phyloP scores from a whole-genome alignment of 2,797 vertebrate species.

The Hozukius guyotensis region DNA sequence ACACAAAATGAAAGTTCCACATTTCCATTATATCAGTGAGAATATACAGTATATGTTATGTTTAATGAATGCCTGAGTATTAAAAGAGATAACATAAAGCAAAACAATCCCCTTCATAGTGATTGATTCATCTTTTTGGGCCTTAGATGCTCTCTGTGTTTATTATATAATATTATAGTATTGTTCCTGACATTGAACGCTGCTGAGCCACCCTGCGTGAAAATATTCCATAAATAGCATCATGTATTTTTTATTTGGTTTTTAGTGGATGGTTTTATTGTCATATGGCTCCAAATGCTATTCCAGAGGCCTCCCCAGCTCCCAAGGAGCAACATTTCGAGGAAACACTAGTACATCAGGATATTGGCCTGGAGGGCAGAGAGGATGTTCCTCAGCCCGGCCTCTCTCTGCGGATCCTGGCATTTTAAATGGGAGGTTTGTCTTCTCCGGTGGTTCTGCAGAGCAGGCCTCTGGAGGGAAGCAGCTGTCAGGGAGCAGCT shows the following conservation, averaged over 20 bases:
- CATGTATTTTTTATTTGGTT: not conserved
- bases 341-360: slow-evolving; percentile 47
- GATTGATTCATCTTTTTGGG: not conserved
- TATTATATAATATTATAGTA: not conserved
- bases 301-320: slow-evolving; percentile 11
- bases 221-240: not conserved
- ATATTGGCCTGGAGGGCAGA: slow-evolving; percentile 39
- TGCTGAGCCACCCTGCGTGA: not conserved
- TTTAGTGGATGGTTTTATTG: not conserved
- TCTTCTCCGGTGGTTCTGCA: not conserved
- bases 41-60: not conserved
- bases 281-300: not conserved
- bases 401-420: slow-evolving; percentile 12
- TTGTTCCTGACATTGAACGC: not conserved
- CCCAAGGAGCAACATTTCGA: slow-evolving; percentile 23
- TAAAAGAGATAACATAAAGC: too few relatives aligned
- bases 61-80: not conserved
- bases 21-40: not conserved
- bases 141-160: not conserved
- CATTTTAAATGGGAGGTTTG: slow-evolving; percentile 41
- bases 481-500: not conserved
- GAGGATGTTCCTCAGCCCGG: slow-evolving; percentile 36
- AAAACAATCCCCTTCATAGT: not conserved
- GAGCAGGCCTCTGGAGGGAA: slow-evolving; percentile 40
- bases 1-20: too few relatives aligned